Evolutionary conservation across 2,113 vertebrate species (phyloP), one percentile per base, ranked within the genome.

Genomic region (Collichthys lucidus): DNA sequence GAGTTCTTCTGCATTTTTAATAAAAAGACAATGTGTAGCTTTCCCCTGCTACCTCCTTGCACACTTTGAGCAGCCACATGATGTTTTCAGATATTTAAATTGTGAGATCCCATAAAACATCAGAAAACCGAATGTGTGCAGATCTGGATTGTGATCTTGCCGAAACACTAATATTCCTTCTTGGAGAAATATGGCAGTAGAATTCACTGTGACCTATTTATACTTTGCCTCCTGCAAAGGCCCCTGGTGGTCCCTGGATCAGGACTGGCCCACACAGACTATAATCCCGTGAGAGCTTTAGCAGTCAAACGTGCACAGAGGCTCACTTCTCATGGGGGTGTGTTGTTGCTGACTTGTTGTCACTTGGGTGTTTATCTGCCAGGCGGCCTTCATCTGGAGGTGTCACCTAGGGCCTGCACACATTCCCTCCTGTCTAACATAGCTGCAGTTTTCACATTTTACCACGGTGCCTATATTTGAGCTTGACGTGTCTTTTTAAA

Each of bases 381-480:
- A 72, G 35, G 64, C 78, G 17, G 71, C 11, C 74, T 87, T 57
- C 44, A 66, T 80, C 52, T 47, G 71, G 35, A 71, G 50, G 81
- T 72, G 89, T 86, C 90, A 89, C 85, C 83, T 8, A 82, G 90
- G 78, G 50, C 57, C 88, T 53, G 57, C 53, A 52, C 3, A 44
- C 83, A 85, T 84, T 61, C 42, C 57, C 22, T 42, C 24, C 56
- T 11, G 47, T 83, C 80, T 73, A 69, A 92, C 90, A 85, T 80
- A 89, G 83, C 80, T 62, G 46, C 80, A 49, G 60, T 82, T 89
- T 88, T 77, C 72, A 72, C 85, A 87, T 90, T 88, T 92, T 89
- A 79, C 84, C 88, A 77, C 56, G 35, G 50, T 65, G 79, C 86
- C 84, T 91, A 86, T 90, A 89, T 89, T 76, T 87, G 83, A 88